Percentiles rank a stretch among this genome's conserved stretches.
These are phyloP conservation scores for Ericerus pela DNA, from an alignment of 1,140 invertebrate genomes.

Conservation along the genomic window DNA sequence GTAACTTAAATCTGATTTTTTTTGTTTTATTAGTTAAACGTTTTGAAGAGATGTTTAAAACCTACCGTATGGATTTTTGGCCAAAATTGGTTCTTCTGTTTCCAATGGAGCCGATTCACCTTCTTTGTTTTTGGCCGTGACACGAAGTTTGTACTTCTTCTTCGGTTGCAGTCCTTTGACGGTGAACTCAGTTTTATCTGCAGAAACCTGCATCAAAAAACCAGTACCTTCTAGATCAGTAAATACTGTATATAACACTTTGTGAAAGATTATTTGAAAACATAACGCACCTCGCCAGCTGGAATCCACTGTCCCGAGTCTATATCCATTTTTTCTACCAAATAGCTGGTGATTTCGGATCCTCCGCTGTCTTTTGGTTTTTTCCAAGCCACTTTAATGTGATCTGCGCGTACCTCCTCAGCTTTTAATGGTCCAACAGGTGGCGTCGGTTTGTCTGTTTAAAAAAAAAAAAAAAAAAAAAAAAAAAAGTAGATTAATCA, in stretches of 20 bases:
- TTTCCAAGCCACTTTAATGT: constrained; percentile 89
- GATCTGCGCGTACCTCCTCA: constrained; percentile 73
- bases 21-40: no score
- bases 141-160: constrained; percentile 96
- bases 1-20: no score
- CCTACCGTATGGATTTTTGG: constrained; percentile 91
- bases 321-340: constrained; percentile 92
- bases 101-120: constrained; percentile 92
- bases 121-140: constrained; percentile 96
- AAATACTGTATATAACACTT: neutral
- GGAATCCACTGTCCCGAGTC: constrained; percentile 84
- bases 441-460: constrained; percentile 61
- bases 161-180: constrained; percentile 89
- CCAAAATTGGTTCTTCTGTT: constrained; percentile 69
- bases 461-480: neutral
- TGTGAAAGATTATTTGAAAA: no score
- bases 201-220: constrained; percentile 35
- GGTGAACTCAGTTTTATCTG: constrained; percentile 61
- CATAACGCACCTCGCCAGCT: constrained; percentile 57
- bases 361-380: constrained; percentile 89
- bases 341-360: constrained; percentile 82
- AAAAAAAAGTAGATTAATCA: no score
- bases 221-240: no score
- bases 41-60: no score
- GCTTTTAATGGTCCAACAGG: constrained; percentile 74